These are phyloP conservation scores for Ethmia dodecea DNA, from an alignment of 2,888 invertebrate genomes.

Conservation along the genomic window DNA sequence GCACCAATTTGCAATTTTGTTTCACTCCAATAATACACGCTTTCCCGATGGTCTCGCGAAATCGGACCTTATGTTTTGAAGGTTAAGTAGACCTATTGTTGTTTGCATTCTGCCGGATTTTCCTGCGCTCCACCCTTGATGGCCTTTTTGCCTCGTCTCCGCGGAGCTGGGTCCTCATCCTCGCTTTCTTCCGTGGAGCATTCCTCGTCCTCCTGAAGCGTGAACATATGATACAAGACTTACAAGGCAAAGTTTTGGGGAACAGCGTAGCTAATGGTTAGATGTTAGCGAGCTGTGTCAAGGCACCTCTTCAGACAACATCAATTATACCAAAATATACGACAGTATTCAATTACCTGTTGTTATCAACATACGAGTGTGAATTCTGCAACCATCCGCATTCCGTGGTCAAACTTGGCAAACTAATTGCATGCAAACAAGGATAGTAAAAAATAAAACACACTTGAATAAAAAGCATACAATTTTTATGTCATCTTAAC, in stretches of 20 bases:
- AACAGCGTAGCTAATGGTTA: neutral
- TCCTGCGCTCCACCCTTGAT: slow-evolving; percentile 33
- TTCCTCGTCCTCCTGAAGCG: slow-evolving; percentile 67
- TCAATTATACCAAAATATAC: too few relatives aligned
- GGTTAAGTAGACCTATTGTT: slow-evolving; percentile 73
- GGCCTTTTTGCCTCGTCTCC: slow-evolving; percentile 57
- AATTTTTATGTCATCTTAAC: slow-evolving; percentile 70
- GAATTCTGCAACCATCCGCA: slow-evolving; percentile 71
- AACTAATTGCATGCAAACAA: slow-evolving; percentile 56
- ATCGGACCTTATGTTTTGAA: neutral
- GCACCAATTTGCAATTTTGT: slow-evolving; percentile 9
- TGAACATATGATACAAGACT: neutral
- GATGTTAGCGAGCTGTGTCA: neutral
- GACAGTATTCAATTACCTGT: slow-evolving; percentile 24
- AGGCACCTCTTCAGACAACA: slow-evolving; percentile 1
- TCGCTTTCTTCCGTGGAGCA: slow-evolving; percentile 79
- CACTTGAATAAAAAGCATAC: slow-evolving; percentile 63
- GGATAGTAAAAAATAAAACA: slow-evolving; percentile 61
- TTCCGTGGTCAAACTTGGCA: slow-evolving; percentile 33
- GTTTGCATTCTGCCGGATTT: slow-evolving; percentile 83
- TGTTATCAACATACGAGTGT: slow-evolving; percentile 31
- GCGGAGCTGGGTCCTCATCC: slow-evolving; percentile 67
- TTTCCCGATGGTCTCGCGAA: neutral
- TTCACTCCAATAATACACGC: neutral
- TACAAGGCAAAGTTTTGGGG: too few relatives aligned